Evolutionary conservation across 92 coral and sea anemone species (phyloP), one percentile per base, ranked within the genome.

Genomic region (Pocillopora grandis): DNA sequence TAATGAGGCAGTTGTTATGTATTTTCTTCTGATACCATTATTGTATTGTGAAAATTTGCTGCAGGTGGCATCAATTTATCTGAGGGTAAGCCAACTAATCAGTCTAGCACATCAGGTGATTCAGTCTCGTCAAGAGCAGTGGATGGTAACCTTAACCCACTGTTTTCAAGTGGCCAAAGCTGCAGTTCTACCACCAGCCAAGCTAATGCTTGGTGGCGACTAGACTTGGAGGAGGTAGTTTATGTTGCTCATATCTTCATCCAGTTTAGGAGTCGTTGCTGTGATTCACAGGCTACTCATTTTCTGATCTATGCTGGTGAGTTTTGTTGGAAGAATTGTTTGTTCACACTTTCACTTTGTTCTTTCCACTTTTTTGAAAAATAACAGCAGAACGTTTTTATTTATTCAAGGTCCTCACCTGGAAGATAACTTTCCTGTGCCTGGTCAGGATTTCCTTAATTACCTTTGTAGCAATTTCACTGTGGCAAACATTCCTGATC

Each of bases 161-260:
- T 58, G 59, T 49, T 72, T 72, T 1, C 19, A 37, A 59, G 2
- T 18, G 77, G 77, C 58, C 17, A 12, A 18, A 72, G 77, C 61
- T 72, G 77, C 61, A 72, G 77, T 72, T 48, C 77, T 4, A 72
- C 77, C 17, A 72, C 77, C 18, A 21, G 52, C 16, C 77, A 72
- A 37, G 27, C 60, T 20, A 16, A 72, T 72, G 77, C 77, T 59
- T 72, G 77, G 77, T 72, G 77, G 77, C 18, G 62, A 7, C 59
- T 72, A n/a, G 77, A 72, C 21, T 42, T 72, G 17, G 77, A 17
- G 48, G 19, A 49, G 33, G 5, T 72, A 72, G 77, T 37, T 58
- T n/a, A 3, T 48, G 61, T 72, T 72, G 58, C 77, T 17, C 59
- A 48, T 10, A 27, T 72, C 23, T 72, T 72, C 17, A 72, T 72